Base-by-base conservation (phyloP, 1,140 invertebrate species). In the Macrotrachela quadricornifera region DNA sequence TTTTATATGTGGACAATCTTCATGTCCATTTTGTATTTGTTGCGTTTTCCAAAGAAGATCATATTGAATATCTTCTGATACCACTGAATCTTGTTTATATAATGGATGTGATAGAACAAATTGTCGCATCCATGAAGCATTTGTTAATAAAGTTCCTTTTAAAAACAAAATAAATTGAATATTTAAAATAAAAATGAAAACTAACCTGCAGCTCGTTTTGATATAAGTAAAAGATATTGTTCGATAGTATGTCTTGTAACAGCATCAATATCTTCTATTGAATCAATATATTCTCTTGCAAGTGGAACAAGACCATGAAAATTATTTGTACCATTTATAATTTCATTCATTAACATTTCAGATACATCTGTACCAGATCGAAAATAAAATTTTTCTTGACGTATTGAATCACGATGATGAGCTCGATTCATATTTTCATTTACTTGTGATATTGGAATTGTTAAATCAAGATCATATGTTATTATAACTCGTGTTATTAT, bases 381-480 rank as follows among this genome's bases (percentile, higher is more conserved):
- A 45, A 54, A 54, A 49, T 44, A 49, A 71, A 95, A 92, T 63
- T 81, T 81, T 65, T 84, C 75, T 44, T 74, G 72, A 44, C 74
- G 71, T 17, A 85, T 78, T 16, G 92, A 90, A 70, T 91, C 81
- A 48, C 80, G 75, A 66, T 82, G 82, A 71, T 95, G 88, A 10
- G 88, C 88, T 49, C 78, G 80, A 60, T 81, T 77, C 86, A 99
- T 92, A 70, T 99, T 99, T 71, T 95, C 87, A 67, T 95, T 91
- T 42, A 96, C 85, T 80, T 82, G 92, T 59, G 88, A 95, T 56
- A 99, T 92, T 9, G 92, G 92, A 68, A 96, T 87, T 1, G 97
- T 74, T 60, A 99, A 83, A 71, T 94, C 91, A 13, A 97, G 75
- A 59, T 87, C 79, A 71, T 91, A 97, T 14, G 90, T 90, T 18